Base-by-base conservation (phyloP, 2,113 vertebrate species). In the Oreocharis arfaki region DNA sequence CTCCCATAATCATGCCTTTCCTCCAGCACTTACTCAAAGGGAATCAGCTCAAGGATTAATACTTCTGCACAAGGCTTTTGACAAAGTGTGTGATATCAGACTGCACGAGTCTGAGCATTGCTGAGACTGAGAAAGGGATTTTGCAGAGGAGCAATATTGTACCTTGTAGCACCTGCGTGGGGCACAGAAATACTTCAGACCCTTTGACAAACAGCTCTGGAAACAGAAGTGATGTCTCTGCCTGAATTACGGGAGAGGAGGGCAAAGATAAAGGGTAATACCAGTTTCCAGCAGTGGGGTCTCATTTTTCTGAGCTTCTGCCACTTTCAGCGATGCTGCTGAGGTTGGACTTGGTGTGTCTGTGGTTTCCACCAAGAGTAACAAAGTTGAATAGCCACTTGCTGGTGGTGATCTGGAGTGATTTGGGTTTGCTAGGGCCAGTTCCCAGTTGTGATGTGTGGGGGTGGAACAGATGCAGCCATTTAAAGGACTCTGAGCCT, bases 251-350 rank as follows among this genome's bases (percentile, higher is more conserved):
- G n/a, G 35, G 10, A 32, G 28, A 41, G 37, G 37, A 70, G 47
- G 21, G 35, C 14, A 49, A 37, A 75, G 46, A 84, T 49, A 65
- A 61, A 61, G 55, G 12, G 16, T 33, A 33, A 61, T 61, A 59
- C 3, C 16, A 3, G 6, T 68, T 87, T 57, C 74, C 19, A 64
- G 30, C 18, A 21, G 17, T 11, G 30, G 8, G 3, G 39, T 69
- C 63, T 85, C 22, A 11, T 16, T 3, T 1, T 74, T 49, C 32
- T 33, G 42, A 16, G 11, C 30, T 91, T 79, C 55, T 83, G 41
- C 56, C 23, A 9, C 27, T 74, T 68, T 33, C 24, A 49, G 35
- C 0, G 0, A 5, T 9, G 53, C 23, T 57, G 39, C 28, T 47
- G 87, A 37, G 19, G 13, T 32, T 32, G 52, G 59, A 30, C 6